A percentile compares a stretch with the other conserved stretches of the same genome.
Evolutionary conservation across 2,797 vertebrate species (phyloP).

Genomic region (Lemur catta): DNA sequence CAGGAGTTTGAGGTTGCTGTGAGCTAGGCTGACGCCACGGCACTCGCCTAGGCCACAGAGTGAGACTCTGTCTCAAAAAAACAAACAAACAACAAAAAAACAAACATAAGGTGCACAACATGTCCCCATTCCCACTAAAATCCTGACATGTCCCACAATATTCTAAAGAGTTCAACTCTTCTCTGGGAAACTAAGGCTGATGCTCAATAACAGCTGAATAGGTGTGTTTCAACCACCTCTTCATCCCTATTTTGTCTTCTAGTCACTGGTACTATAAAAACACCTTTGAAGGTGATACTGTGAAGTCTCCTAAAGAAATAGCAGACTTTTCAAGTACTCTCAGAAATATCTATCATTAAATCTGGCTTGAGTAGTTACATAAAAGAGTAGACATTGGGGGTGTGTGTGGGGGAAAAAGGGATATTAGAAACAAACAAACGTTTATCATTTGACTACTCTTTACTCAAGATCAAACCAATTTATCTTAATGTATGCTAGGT

Average conservation of each 20-base stretch:
- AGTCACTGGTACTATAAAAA: background rate
- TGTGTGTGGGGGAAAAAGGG: background rate
- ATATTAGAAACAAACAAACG: background rate
- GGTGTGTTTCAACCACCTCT: background rate
- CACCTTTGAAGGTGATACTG: background rate
- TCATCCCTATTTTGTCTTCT: background rate
- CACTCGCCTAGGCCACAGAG: too few species aligned
- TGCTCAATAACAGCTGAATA: background rate
- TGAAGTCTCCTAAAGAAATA: background rate
- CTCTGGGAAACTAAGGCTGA: background rate
- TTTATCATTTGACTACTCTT: background rate
- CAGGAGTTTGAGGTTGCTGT: too few species aligned
- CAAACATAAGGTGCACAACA: background rate
- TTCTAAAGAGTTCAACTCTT: background rate
- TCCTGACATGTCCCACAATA: background rate
- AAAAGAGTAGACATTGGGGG: background rate
- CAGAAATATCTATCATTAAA: constrained; percentile 21
- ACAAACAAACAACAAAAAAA: too few species aligned
- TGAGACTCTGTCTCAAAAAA: too few species aligned
- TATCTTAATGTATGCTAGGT: background rate
- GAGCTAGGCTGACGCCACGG: too few species aligned
- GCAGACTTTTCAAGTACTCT: background rate
- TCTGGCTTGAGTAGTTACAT: background rate
- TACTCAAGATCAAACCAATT: background rate
- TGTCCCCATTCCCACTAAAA: background rate